These are phyloP conservation scores for Syngnathoides biaculeatus DNA, from an alignment of 2,113 vertebrate genomes.

Conservation along the genomic window DNA sequence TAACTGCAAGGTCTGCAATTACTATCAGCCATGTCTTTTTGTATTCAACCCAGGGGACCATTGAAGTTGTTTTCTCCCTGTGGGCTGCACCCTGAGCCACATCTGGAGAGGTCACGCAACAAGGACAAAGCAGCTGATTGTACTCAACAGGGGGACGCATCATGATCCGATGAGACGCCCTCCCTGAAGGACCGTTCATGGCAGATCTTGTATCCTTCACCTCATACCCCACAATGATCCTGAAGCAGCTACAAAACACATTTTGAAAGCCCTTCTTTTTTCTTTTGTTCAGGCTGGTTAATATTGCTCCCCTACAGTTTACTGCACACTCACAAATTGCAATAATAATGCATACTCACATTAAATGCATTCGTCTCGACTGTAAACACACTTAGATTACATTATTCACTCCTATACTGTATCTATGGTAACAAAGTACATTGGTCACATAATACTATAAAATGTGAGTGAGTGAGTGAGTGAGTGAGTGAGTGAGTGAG, in stretches of 20 bases:
- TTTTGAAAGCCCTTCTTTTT: not conserved
- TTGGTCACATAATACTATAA: no score
- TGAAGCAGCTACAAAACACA: constrained; percentile 11
- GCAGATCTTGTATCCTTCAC: constrained; percentile 7
- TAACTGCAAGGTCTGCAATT: constrained; percentile 11
- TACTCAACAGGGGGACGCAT: constrained; percentile 41
- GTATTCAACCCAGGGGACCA: constrained; percentile 15
- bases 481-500: no score
- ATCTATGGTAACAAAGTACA: no score
- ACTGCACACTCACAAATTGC: no score
- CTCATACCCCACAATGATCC: constrained; percentile 12
- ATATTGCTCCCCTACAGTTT: not conserved
- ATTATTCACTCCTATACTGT: no score
- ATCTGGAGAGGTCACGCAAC: constrained; percentile 45
- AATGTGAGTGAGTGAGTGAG: no score
- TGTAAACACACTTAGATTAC: no score
- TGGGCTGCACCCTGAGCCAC: constrained; percentile 35
- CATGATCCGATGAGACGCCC: constrained; percentile 39
- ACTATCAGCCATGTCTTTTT: constrained; percentile 24
- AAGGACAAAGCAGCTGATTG: constrained; percentile 60
- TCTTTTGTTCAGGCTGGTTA: constrained; percentile 5
- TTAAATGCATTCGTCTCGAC: no score
- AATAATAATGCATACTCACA: no score
- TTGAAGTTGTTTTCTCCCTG: constrained; percentile 30
- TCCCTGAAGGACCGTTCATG: constrained; percentile 21